Conservation (phyloP, 2,888 invertebrate genomes). For the Chrysomela aeneicollis region DNA sequence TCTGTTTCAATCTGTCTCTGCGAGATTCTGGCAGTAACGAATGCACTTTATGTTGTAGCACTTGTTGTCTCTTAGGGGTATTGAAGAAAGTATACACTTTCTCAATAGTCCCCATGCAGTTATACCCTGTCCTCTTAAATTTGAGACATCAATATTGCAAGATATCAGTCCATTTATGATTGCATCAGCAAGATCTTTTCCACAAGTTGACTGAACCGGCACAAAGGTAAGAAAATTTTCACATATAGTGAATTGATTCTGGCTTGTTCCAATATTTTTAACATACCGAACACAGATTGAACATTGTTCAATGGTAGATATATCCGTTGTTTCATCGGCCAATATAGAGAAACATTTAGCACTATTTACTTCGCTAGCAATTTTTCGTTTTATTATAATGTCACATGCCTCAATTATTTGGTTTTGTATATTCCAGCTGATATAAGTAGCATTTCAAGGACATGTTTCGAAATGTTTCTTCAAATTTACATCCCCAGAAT, state of each 20-base stretch:
- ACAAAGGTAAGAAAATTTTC: background rate
- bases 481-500: background rate
- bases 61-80: background rate
- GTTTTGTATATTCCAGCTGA: slow-evolving; percentile 25
- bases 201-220: background rate
- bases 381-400: slow-evolving; percentile 19
- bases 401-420: slow-evolving; percentile 18
- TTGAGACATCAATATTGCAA: background rate
- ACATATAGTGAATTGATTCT: slow-evolving; percentile 10
- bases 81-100: slow-evolving; percentile 8
- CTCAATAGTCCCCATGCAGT: background rate
- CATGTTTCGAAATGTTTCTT: slow-evolving; percentile 1
- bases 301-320: slow-evolving; percentile 10
- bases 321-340: slow-evolving; percentile 24
- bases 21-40: slow-evolving; percentile 4
- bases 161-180: background rate
- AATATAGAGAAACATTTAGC: slow-evolving; percentile 25
- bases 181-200: slow-evolving; percentile 1
- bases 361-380: slow-evolving; percentile 14
- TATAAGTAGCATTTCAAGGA: slow-evolving; percentile 23
- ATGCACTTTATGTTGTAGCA: slow-evolving; percentile 8
- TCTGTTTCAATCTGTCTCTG: slow-evolving; percentile 3
- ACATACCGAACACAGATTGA: slow-evolving; percentile 9
- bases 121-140: slow-evolving; percentile 16
- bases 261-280: background rate